Conservation (phyloP, 2,113 vertebrate species). For the Nansenia antarctica region DNA sequence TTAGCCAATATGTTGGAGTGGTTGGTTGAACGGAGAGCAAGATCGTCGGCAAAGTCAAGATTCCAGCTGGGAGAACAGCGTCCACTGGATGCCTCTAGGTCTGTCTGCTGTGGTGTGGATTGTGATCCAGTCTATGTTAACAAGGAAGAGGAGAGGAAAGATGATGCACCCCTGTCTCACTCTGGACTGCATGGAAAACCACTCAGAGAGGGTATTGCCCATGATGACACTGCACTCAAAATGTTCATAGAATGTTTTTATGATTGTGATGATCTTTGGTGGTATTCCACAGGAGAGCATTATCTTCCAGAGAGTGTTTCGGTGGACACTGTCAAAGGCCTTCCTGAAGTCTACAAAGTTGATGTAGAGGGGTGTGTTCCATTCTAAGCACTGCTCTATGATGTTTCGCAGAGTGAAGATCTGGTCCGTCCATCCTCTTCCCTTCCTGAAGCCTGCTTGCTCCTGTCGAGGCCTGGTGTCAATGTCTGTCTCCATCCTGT, state of each 20-base stretch:
- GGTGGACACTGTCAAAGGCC: neutral
- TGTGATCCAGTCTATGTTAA: constrained; percentile 8
- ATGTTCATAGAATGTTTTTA: neutral
- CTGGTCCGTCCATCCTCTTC: neutral
- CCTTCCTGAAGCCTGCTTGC: neutral
- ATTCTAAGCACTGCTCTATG: constrained; percentile 6
- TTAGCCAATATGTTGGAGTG: too few relatives aligned
- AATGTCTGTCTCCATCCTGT: neutral
- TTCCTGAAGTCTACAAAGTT: constrained; percentile 20
- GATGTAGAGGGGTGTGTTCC: constrained; percentile 1
- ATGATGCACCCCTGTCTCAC: constrained; percentile 7
- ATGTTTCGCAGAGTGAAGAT: constrained; percentile 8
- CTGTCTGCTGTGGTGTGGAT: constrained; percentile 7
- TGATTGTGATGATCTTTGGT: neutral
- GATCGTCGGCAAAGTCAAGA: neutral
- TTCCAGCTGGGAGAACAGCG: neutral
- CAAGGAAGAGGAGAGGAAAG: constrained; percentile 7
- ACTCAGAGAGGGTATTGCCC: neutral
- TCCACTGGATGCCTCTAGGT: constrained; percentile 8
- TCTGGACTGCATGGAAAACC: too few relatives aligned
- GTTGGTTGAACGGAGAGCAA: neutral
- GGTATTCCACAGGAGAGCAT: neutral
- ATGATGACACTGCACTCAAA: constrained; percentile 12
- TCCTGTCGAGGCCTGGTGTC: neutral
- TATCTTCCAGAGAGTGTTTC: neutral